Base-by-base conservation (phyloP, 2,888 invertebrate species). In the Rotaria magnacalcarata region DNA sequence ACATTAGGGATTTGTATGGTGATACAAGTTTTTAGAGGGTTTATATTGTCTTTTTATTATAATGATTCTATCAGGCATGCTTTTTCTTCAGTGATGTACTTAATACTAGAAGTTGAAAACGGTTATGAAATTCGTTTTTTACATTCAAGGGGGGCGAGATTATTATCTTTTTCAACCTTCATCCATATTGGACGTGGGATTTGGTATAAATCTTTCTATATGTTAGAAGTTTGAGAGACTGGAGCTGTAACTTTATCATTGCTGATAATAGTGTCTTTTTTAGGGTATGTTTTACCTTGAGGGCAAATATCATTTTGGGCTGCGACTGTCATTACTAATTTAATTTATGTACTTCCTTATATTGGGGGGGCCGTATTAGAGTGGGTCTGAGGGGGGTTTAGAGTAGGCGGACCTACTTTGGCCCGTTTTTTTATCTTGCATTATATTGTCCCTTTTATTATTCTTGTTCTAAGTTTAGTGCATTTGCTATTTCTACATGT, bases 281-380 rank as follows among this genome's bases (percentile, higher is more conserved):
- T 87, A 47, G 87, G 87, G 2, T 87, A 87, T 58, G 85, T 87
- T 14, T 87, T 87, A 85, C 87, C 87, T 56, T 87, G 87, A 85
- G 87, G 87, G 5, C 85, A 87, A 75, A 87, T 87, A 56, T 87
- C 87, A 43, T 85, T 85, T 74, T 87, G 85, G 41, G 87, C 84
- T 10, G 87, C 87, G 41, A 87, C 87, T 0, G 87, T 87, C 2
- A 87, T 87, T 85, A 87, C 87, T 56, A 87, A 85, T 85, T 85
- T 84, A 27, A 27, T 84, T 14, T 43, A 34, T 52, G 84, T 54
- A 0, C 34, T 84, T 14, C 84, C 84, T 34, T 84, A 84, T 84
- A 19, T 84, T 54, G 84, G 84, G 1, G 50, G 27, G 6, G 2
- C 6, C 19, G 7, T 84, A 5, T 19, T 84, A 34, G 50, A 84